Percentiles rank a stretch among this genome's conserved stretches.
Evolutionary conservation across 1,140 invertebrate species (phyloP).

Genomic region (Scaptodrosophila lebanonensis): DNA sequence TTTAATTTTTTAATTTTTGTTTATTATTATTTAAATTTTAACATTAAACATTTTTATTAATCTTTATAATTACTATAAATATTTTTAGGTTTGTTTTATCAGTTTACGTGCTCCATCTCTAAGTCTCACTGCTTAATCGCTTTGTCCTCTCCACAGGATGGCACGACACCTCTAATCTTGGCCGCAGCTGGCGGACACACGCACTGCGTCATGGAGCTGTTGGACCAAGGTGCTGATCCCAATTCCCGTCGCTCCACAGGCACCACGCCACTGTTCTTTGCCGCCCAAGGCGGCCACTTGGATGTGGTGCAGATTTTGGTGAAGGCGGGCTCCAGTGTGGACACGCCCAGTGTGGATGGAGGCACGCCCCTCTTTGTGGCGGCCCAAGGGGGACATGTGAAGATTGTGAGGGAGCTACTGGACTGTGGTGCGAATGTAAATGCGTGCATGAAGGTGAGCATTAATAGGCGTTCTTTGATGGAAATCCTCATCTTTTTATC

Average conservation of each 20-base stretch:
- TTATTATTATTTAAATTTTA: too few relatives aligned
- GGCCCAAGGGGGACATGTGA: slow-evolving; percentile 92
- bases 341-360: slow-evolving; percentile 93
- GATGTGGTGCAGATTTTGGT: slow-evolving; percentile 88
- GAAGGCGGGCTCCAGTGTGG: slow-evolving; percentile 86
- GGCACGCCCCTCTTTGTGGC: slow-evolving; percentile 94
- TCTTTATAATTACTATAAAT: slow-evolving; percentile 13
- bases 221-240: slow-evolving; percentile 93
- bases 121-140: not conserved
- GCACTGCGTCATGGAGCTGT: slow-evolving; percentile 89
- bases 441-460: slow-evolving; percentile 88
- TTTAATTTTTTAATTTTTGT: too few relatives aligned
- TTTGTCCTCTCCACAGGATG: slow-evolving; percentile 84
- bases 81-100: not conserved
- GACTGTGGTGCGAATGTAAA: slow-evolving; percentile 89
- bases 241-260: slow-evolving; percentile 89
- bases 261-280: slow-evolving; percentile 94
- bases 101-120: not conserved
- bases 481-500: not conserved
- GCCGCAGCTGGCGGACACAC: slow-evolving; percentile 92
- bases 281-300: slow-evolving; percentile 91
- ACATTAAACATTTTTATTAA: slow-evolving; percentile 13
- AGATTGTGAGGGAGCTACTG: slow-evolving; percentile 90
- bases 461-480: not conserved
- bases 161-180: slow-evolving; percentile 93